Evolutionary conservation across 2,113 vertebrate genomes (phyloP).

Genomic region (Carassius carassius): DNA sequence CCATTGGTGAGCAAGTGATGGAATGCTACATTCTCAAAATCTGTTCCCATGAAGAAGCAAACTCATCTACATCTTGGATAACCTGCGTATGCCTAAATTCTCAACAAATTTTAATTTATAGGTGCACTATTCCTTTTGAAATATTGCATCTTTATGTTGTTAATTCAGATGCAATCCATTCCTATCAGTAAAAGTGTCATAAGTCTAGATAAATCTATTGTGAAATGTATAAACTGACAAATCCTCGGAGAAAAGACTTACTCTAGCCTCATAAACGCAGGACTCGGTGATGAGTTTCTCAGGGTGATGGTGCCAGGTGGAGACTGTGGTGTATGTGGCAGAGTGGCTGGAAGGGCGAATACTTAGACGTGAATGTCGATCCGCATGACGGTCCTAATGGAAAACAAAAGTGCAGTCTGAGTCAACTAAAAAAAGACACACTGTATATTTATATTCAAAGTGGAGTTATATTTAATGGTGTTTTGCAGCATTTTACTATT

Average conservation of each 20-base stretch:
- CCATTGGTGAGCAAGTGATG: too few relatives aligned
- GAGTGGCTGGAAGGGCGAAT: slow-evolving; percentile 90
- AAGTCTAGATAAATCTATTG: background rate
- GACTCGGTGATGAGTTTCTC: slow-evolving; percentile 98
- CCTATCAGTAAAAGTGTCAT: too few relatives aligned
- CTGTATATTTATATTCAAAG: background rate
- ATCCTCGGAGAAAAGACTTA: slow-evolving; percentile 65
- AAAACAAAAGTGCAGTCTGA: slow-evolving; percentile 6
- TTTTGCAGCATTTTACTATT: background rate
- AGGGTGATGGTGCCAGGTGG: slow-evolving; percentile 97
- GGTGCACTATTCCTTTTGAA: background rate
- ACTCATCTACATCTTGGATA: too few relatives aligned
- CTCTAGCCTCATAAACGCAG: slow-evolving; percentile 92
- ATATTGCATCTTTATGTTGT: too few relatives aligned
- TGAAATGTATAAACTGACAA: slow-evolving; percentile 9
- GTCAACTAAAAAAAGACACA: background rate
- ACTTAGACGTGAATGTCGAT: slow-evolving; percentile 82
- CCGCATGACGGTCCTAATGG: slow-evolving; percentile 78
- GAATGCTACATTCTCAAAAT: too few relatives aligned
- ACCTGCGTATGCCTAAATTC: too few relatives aligned
- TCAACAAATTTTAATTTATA: background rate
- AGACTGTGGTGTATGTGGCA: slow-evolving; percentile 87
- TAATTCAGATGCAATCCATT: too few relatives aligned
- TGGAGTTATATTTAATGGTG: background rate
- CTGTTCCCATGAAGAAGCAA: background rate